Evolutionary conservation across 2,797 vertebrate species (phyloP).

Genomic region (Gorsachius magnificus): DNA sequence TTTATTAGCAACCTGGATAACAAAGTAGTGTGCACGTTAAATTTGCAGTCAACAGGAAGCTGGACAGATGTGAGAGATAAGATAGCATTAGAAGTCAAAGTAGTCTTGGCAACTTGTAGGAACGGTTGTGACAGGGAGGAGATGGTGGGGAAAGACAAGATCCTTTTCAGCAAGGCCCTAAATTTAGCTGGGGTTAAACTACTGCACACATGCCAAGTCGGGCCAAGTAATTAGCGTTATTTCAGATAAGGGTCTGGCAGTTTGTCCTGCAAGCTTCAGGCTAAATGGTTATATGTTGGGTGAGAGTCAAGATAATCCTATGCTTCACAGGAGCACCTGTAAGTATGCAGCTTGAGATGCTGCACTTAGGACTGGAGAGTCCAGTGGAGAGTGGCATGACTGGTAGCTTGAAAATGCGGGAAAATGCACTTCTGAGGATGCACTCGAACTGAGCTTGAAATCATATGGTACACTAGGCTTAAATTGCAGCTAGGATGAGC

Average conservation of each 20-base stretch:
- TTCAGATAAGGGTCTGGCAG: background rate
- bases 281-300: background rate
- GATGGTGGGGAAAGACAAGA: background rate
- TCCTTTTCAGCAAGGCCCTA: background rate
- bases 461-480: background rate
- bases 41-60: slow-evolving; percentile 57
- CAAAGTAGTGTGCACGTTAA: background rate
- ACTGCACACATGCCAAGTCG: background rate
- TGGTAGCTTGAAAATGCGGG: background rate
- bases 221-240: background rate
- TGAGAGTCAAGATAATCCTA: background rate
- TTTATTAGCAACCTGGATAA: slow-evolving; percentile 38
- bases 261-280: background rate
- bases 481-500: background rate
- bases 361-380: background rate
- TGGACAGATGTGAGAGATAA: slow-evolving; percentile 48
- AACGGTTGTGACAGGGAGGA: background rate
- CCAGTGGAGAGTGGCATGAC: background rate
- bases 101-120: background rate
- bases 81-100: slow-evolving; percentile 30
- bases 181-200: background rate
- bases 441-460: background rate
- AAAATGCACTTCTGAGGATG: background rate
- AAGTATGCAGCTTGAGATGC: background rate
- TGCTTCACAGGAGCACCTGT: background rate